Base-by-base conservation (phyloP, 1,140 invertebrate genomes). In the Holcopasites calliopsidis region DNA sequence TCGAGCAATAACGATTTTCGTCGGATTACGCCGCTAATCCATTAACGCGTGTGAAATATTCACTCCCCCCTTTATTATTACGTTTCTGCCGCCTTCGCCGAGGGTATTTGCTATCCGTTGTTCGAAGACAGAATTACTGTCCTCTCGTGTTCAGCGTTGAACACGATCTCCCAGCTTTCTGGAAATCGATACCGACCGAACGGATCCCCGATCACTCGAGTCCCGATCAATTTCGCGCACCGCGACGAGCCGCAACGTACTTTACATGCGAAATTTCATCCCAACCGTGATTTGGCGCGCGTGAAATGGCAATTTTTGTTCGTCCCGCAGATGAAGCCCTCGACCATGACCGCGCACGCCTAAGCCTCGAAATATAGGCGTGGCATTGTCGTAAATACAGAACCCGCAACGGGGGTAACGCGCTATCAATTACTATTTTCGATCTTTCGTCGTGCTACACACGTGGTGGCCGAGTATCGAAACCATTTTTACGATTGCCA, bases 401-500 rank as follows among this genome's bases (percentile, higher is more conserved):
- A 35, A 42, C 26, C 1, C 35, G 55, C 33, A 54, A 23, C 57
- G n/a, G n/a, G n/a, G n/a, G n/a, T n/a, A n/a, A n/a, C 31, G 55
- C 23, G 35, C 62, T 72, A 72, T 61, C 57, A 72, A 72, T 72
- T 62, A 62, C 58, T 28, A 61, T 54, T 72, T 54, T 64, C 70
- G 76, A 79, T 58, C 76, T 47, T 47, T n/a, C 16, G 4, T 33
- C 28, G 31, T 1, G 13, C 42, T 58, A 47, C 61, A 60, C 66
- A 62, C 64, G 47, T 49, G 42, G 21, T 49, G 42, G 21, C 33
- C 57, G 62, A 49, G 44, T 35, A 1, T 49, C 40, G 57, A 64
- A 75, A 42, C 42, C n/a, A 38, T 58, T 79, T 81, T 81, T 77
- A 81, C 65, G 64, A 75, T 58, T 44, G 64, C 50, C 64, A 47